A percentile compares a stretch with the other conserved stretches of the same genome.
Conservation (phyloP, 1,140 invertebrate species). For the Drosophila mauritiana region DNA sequence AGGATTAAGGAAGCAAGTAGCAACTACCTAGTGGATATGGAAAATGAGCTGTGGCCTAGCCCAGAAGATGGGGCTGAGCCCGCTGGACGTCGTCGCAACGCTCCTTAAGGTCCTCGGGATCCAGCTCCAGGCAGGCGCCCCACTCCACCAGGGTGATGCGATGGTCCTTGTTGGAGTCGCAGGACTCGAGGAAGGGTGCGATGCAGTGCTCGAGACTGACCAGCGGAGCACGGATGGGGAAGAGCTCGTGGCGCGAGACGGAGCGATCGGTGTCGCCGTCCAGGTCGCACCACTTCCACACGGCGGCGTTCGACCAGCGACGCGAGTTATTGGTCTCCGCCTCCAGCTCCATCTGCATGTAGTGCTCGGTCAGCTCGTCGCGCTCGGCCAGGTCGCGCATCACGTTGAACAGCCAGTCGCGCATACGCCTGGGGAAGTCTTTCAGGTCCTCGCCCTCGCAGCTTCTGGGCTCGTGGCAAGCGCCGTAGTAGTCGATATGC, state of each 20-base stretch:
- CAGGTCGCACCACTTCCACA: conserved; percentile 99
- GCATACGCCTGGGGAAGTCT: conserved; percentile 96
- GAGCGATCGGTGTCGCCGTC: conserved; percentile 93
- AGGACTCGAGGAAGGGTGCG: conserved; percentile 96
- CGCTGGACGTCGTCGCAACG: conserved; percentile 79
- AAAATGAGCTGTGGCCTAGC: conserved; percentile 30
- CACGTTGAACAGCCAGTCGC: conserved; percentile 98
- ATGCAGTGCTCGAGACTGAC: conserved; percentile 97
- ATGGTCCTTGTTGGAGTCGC: conserved; percentile 94
- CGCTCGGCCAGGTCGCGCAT: conserved; percentile 97
- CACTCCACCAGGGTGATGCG: conserved; percentile 95
- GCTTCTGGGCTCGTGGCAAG: conserved; percentile 90
- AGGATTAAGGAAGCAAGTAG: conserved; percentile 11
- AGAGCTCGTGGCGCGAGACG: conserved; percentile 96
- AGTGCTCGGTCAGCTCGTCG: conserved; percentile 93
- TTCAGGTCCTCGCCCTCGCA: conserved; percentile 94
- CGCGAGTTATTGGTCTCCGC: conserved; percentile 93
- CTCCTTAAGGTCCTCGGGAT: conserved; percentile 86
- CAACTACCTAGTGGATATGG: conserved; percentile 10
- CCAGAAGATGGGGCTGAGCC: conserved; percentile 66
- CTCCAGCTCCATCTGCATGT: conserved; percentile 93
- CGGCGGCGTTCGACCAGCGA: conserved; percentile 95
- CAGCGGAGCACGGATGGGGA: conserved; percentile 96
- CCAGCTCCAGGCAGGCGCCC: conserved; percentile 95
- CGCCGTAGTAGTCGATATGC: conserved; percentile 97